These are phyloP conservation scores for Dryas iulia DNA, from an alignment of 1,140 invertebrate species.

Conservation along the genomic window DNA sequence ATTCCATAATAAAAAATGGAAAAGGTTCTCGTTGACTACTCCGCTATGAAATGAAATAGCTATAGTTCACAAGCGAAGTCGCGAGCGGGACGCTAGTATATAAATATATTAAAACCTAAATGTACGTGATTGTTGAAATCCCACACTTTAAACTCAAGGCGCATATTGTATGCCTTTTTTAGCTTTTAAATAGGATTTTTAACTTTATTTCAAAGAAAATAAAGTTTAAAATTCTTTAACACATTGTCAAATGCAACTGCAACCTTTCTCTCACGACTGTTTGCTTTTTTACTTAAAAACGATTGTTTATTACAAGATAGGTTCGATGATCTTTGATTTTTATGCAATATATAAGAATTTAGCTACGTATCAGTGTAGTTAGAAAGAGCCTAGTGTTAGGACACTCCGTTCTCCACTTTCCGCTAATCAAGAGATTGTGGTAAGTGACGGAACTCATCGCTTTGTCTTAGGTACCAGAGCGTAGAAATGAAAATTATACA, in stretches of 20 bases:
- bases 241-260: not conserved
- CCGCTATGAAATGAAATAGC: too few species aligned
- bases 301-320: not conserved
- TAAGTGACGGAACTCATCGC: too few species aligned
- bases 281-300: not conserved
- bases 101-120: too few species aligned
- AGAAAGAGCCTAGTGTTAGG: not conserved
- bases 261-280: not conserved
- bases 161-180: not conserved
- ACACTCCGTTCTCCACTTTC: not conserved
- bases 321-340: conserved; percentile 1
- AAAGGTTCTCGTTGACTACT: too few species aligned
- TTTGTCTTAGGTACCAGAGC: too few species aligned
- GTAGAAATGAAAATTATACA: too few species aligned
- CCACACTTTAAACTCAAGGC: not conserved
- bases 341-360: not conserved
- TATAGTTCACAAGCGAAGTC: too few species aligned
- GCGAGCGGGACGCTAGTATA: too few species aligned
- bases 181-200: not conserved
- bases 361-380: too few species aligned
- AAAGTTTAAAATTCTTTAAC: not conserved
- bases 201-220: not conserved
- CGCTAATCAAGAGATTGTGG: too few species aligned
- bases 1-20: too few species aligned
- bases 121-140: not conserved